Percentiles rank a stretch among this genome's conserved stretches.
These are phyloP conservation scores for Drosophila lacicola DNA, from an alignment of 2,888 invertebrate species.

Conservation along the genomic window DNA sequence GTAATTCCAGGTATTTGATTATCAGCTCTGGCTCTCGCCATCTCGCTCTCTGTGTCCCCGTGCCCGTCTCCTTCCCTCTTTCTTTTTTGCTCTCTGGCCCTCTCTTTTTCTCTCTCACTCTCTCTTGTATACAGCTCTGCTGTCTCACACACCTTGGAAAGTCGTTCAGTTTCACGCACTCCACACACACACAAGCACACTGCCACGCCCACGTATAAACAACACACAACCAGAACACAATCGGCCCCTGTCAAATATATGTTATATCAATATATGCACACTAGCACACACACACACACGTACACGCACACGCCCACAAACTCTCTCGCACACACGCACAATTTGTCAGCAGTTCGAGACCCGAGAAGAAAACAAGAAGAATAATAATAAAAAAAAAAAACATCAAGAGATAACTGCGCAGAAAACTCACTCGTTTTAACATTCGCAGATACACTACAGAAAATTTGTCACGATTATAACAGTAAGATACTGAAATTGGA, in stretches of 20 bases:
- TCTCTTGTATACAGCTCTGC: constrained; percentile 6
- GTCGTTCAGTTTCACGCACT: constrained; percentile 32
- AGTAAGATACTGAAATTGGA: constrained; percentile 84
- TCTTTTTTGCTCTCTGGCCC: constrained; percentile 12
- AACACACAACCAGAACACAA: constrained; percentile 22
- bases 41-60: constrained; percentile 15
- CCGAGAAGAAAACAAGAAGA: constrained; percentile 11
- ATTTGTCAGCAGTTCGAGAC: constrained; percentile 15
- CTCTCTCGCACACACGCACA: constrained; percentile 17
- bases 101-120: constrained; percentile 17
- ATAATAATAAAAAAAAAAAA: background rate
- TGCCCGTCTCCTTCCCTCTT: constrained; percentile 14
- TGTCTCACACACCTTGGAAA: constrained; percentile 21
- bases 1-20: constrained; percentile 1
- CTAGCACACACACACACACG: constrained; percentile 33
- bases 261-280: constrained; percentile 7
- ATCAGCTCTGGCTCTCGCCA: constrained; percentile 12
- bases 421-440: constrained; percentile 52
- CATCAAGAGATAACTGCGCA: background rate
- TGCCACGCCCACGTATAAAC: constrained; percentile 9
- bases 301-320: constrained; percentile 20
- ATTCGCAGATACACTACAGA: constrained; percentile 82
- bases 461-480: constrained; percentile 84
- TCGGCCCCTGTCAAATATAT: constrained; percentile 10
- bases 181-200: constrained; percentile 35